A percentile compares a stretch with the other conserved stretches of the same genome.
phyloP scores from a whole-genome alignment of 2,888 invertebrate species.

The Diogma glabrata region DNA sequence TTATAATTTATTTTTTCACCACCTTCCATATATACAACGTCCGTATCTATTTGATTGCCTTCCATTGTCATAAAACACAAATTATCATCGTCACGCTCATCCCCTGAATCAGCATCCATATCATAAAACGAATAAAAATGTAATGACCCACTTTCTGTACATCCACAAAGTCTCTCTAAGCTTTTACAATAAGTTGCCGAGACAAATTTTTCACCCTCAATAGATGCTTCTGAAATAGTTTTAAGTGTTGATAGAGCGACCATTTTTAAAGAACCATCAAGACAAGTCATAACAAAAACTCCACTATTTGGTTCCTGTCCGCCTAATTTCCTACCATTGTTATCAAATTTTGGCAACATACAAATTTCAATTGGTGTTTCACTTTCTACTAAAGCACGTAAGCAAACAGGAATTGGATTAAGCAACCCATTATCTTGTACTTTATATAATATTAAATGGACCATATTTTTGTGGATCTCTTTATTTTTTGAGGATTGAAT shows the following conservation, averaged over 20 bases:
- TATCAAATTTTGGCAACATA: conserved; percentile 46
- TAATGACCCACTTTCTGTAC: conserved; percentile 66
- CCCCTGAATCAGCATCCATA: conserved; percentile 56
- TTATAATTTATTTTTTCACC: neutral
- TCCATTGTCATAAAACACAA: conserved; percentile 20
- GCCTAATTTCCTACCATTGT: conserved; percentile 28
- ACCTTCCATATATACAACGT: conserved; percentile 29
- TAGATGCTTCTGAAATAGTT: conserved; percentile 52
- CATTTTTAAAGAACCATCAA: conserved; percentile 62
- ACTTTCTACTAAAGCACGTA: conserved; percentile 47
- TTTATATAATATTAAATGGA: conserved; percentile 15
- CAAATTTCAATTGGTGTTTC: conserved; percentile 61
- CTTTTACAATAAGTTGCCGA: conserved; percentile 80
- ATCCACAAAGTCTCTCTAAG: conserved; percentile 75
- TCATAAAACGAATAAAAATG: conserved; percentile 72
- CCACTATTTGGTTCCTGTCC: conserved; percentile 36
- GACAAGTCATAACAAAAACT: conserved; percentile 60
- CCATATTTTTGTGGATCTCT: conserved; percentile 10
- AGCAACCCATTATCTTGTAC: conserved; percentile 22
- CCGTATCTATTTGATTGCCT: conserved; percentile 17
- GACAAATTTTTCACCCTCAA: conserved; percentile 60
- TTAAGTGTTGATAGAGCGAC: conserved; percentile 59
- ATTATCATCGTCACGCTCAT: conserved; percentile 57
- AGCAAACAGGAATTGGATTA: conserved; percentile 47
- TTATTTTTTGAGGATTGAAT: neutral